phyloP scores from a whole-genome alignment of 2,113 vertebrate species.

The Nematolebias whitei region DNA sequence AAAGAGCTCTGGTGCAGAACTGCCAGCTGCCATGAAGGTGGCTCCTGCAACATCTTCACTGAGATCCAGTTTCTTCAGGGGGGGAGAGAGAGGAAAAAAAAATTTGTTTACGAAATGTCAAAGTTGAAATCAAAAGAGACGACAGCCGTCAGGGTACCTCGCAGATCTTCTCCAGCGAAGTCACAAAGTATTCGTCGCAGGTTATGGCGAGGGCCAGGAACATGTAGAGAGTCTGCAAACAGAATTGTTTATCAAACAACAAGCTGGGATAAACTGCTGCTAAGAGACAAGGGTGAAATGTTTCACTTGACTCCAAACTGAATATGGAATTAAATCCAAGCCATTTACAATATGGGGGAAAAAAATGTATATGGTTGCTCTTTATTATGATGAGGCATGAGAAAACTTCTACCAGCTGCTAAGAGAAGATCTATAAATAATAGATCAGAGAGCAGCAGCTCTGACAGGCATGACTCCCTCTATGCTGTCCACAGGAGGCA shows the following conservation, averaged over 20 bases:
- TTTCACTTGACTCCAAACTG: no score
- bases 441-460: conserved; percentile 54
- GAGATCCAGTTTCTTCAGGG: conserved; percentile 89
- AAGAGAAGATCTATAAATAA: conserved; percentile 66
- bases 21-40: conserved; percentile 99
- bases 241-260: conserved; percentile 10
- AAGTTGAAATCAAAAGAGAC: not conserved
- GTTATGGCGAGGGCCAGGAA: conserved; percentile 96
- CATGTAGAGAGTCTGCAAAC: conserved; percentile 93
- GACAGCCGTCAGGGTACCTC: conserved; percentile 80
- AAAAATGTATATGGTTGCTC: not conserved
- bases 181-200: conserved; percentile 97
- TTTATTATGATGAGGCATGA: not conserved
- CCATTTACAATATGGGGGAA: no score
- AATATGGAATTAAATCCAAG: no score
- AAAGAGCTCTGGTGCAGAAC: conserved; percentile 96
- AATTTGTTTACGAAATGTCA: not conserved
- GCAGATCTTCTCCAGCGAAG: conserved; percentile 95
- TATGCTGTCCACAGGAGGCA: conserved; percentile 76
- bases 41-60: conserved; percentile 98
- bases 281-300: not conserved
- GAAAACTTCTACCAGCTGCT: conserved; percentile 40
- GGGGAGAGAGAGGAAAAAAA: no score
- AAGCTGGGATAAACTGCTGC: not conserved
- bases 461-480: conserved; percentile 42